Conservation (phyloP, 2,797 vertebrate genomes). For the Salarias fasciatus region DNA sequence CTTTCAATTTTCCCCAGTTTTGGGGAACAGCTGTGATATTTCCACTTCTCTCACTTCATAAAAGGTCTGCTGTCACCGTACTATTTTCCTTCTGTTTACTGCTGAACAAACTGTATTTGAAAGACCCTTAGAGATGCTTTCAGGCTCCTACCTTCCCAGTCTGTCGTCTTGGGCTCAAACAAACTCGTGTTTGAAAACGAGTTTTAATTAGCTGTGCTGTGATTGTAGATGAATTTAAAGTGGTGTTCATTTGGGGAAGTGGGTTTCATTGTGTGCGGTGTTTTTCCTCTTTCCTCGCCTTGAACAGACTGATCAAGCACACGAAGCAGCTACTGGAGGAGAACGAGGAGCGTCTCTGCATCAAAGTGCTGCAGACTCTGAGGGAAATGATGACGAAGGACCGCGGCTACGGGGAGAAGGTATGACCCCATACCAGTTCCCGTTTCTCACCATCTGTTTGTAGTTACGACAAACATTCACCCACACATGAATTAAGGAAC, state of each 20-base stretch:
- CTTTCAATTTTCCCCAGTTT: not conserved
- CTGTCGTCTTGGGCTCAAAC: not conserved
- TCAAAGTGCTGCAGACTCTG: slow-evolving; percentile 97
- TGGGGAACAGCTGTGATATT: not conserved
- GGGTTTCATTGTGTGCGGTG: not conserved
- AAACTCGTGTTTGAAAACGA: not conserved
- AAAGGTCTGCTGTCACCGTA: not conserved
- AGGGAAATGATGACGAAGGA: slow-evolving; percentile 99
- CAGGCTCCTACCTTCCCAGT: not conserved
- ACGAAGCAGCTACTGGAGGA: slow-evolving; percentile 98
- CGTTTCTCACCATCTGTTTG: slow-evolving; percentile 26
- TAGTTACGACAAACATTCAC: not conserved
- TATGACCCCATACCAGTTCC: slow-evolving; percentile 75
- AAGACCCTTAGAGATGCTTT: not conserved
- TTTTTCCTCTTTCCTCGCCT: slow-evolving; percentile 1
- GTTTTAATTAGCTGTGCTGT: too few species aligned
- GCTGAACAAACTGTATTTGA: too few species aligned
- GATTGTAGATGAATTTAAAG: too few species aligned
- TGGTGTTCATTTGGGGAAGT: too few species aligned
- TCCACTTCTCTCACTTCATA: not conserved
- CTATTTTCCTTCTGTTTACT: not conserved
- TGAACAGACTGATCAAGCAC: slow-evolving; percentile 94
- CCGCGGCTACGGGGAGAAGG: slow-evolving; percentile 97
- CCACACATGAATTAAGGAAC: too few species aligned
- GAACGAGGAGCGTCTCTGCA: slow-evolving; percentile 97